phyloP scores from a whole-genome alignment of 53 echinoderm and acorn worm species.

The Astropecten irregularis region DNA sequence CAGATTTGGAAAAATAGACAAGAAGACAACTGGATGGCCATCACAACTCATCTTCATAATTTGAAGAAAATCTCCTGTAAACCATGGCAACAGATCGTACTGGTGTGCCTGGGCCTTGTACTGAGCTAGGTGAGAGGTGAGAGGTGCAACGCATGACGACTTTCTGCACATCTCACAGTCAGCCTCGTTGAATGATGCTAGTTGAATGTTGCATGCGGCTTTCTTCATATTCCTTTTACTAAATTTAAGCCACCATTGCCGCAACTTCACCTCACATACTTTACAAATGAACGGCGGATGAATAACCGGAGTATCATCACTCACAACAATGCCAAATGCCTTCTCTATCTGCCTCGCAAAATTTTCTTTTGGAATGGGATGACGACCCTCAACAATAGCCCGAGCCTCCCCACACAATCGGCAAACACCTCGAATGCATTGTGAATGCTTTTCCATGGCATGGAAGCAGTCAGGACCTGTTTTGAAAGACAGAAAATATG shows the following conservation, averaged over 20 bases:
- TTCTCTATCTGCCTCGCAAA: background rate
- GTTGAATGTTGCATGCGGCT: background rate
- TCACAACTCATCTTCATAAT: conserved; percentile 10
- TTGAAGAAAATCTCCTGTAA: background rate
- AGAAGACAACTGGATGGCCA: background rate
- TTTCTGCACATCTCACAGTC: background rate
- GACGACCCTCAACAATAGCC: background rate
- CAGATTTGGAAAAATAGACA: background rate
- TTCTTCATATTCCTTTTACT: conserved; percentile 7
- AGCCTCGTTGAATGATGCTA: background rate
- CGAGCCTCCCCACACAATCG: conserved; percentile 11
- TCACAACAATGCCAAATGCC: background rate
- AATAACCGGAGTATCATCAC: no score
- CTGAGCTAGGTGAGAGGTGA: no score
- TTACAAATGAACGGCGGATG: conserved; percentile 26
- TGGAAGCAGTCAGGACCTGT: no score
- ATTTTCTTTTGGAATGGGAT: background rate
- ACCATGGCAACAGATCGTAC: background rate
- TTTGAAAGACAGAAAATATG: no score
- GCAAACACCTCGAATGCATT: conserved; percentile 6
- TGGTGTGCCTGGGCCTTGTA: no score
- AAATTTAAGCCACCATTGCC: no score
- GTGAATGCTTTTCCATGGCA: background rate
- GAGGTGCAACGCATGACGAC: background rate
- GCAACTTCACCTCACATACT: background rate